These are phyloP conservation scores for Trissoscelio sp. DNA, from an alignment of 2,888 invertebrate species.

Conservation along the genomic window DNA sequence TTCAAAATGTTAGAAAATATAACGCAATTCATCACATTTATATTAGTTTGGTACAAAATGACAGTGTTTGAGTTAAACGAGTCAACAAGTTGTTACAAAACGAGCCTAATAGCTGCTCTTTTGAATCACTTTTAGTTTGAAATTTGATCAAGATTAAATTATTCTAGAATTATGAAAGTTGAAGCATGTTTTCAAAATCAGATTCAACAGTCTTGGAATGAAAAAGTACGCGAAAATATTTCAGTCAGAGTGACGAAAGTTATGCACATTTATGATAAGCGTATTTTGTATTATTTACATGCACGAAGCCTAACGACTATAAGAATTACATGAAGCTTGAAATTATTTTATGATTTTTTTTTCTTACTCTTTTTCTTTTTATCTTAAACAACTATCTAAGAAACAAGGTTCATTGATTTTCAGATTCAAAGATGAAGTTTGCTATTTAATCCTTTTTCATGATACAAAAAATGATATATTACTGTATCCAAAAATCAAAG, in stretches of 20 bases:
- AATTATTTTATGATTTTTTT: constrained; percentile 12
- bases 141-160: not conserved
- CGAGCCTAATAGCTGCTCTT: constrained; percentile 4
- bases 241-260: constrained; percentile 36
- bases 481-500: constrained; percentile 7
- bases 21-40: constrained; percentile 48
- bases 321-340: constrained; percentile 39
- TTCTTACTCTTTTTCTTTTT: not conserved
- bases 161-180: not conserved
- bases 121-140: constrained; percentile 16
- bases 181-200: not conserved
- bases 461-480: not conserved
- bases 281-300: constrained; percentile 46
- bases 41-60: constrained; percentile 46
- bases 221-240: constrained; percentile 29
- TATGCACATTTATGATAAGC: constrained; percentile 55
- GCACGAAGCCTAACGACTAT: constrained; percentile 43
- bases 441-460: not conserved
- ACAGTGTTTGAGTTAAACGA: constrained; percentile 30
- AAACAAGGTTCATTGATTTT: constrained; percentile 16
- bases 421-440: constrained; percentile 1
- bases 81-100: constrained; percentile 25
- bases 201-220: constrained; percentile 50
- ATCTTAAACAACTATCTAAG: not conserved
- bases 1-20: constrained; percentile 36